These are phyloP conservation scores for Procambarus clarkii DNA, from an alignment of 1,140 invertebrate species.

Conservation along the genomic window DNA sequence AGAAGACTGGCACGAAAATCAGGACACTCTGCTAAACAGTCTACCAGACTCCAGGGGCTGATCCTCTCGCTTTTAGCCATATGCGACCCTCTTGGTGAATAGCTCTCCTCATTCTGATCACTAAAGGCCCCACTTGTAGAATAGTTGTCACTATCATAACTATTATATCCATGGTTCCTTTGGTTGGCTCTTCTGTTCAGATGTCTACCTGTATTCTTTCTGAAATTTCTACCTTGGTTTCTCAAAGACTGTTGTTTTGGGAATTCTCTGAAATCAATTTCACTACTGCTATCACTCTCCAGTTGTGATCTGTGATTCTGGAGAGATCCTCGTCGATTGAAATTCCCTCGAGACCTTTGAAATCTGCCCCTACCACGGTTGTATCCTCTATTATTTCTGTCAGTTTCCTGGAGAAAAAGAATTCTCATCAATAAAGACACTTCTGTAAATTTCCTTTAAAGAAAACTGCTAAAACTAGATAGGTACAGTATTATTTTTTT, in stretches of 20 bases:
- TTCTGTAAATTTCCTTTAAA: too few species aligned
- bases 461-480: too few species aligned
- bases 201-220: neutral
- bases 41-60: neutral
- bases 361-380: neutral
- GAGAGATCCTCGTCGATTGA: neutral
- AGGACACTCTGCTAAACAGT: slow-evolving; percentile 16
- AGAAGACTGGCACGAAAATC: slow-evolving; percentile 22
- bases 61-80: neutral
- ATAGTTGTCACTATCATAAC: neutral
- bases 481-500: too few species aligned
- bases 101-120: neutral
- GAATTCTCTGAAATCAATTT: neutral
- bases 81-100: neutral
- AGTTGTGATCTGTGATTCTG: neutral
- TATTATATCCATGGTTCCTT: neutral
- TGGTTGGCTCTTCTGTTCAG: neutral
- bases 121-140: neutral
- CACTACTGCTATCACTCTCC: neutral
- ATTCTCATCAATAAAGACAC: neutral
- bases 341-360: neutral
- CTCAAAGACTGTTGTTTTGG: neutral
- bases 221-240: neutral
- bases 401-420: neutral
- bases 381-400: neutral